Conservation (phyloP, 2,797 vertebrate genomes). For the Myotis pilosus region DNA sequence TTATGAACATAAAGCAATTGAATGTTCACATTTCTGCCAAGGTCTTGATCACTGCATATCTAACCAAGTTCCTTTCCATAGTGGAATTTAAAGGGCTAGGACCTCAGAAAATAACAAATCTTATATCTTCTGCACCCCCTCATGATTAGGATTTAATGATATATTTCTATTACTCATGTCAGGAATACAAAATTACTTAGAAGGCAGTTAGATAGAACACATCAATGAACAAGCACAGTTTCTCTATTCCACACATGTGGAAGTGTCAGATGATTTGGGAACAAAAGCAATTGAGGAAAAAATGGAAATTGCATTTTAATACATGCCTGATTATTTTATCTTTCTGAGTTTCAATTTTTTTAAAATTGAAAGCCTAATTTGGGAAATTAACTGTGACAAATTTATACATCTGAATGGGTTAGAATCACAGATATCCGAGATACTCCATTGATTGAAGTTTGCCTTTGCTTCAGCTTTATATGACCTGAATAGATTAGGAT, state of each 20-base stretch:
- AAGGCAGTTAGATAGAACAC: neutral
- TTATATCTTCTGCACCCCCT: neutral
- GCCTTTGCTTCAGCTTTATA: neutral
- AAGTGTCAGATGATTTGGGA: neutral
- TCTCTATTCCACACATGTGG: neutral
- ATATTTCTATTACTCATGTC: neutral
- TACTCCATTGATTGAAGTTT: neutral
- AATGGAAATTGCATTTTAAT: neutral
- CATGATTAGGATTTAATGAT: neutral
- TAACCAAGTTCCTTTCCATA: neutral
- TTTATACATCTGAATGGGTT: neutral
- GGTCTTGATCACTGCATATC: neutral
- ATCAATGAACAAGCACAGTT: neutral
- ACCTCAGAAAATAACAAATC: neutral
- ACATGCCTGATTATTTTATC: neutral
- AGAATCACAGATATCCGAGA: neutral
- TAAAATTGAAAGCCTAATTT: neutral
- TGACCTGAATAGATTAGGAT: neutral
- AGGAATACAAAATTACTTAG: neutral
- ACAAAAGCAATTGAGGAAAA: conserved; percentile 16
- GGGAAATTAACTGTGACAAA: neutral
- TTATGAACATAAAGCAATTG: neutral
- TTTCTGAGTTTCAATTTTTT: neutral
- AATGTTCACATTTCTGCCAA: neutral
- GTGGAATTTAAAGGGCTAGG: neutral